Base-by-base conservation (phyloP, 2,888 invertebrate genomes). In the Drosophila vallismaia region DNA sequence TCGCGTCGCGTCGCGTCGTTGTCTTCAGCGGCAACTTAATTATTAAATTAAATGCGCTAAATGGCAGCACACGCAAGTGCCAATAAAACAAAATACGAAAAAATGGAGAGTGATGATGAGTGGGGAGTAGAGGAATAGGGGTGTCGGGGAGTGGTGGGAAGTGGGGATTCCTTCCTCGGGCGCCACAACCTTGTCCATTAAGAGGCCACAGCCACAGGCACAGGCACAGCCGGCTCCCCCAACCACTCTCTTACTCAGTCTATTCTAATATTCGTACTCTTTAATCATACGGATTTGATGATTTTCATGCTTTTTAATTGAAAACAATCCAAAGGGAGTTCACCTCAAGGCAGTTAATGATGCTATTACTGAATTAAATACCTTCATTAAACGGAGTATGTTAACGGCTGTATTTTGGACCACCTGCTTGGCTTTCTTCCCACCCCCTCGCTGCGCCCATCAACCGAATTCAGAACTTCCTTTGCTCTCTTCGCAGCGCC, bases 21-120 rank as follows among this genome's bases (percentile, higher is more conserved):
- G 77, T 74, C 83, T 82, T 72, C 80, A 83, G 77, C 86, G 73
- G 84, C 84, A 69, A 80, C 87, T 82, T 86, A 82, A 82, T 82
- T 82, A 82, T 82, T 86, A 86, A 84, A 82, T 82, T 86, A 82
- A 86, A 86, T 73, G 76, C 85, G 85, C 82, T 82, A 84, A 82
- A 84, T 86, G 85, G 82, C 76, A 82, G 82, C 82, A 78, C 85
- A 82, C 82, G 87, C 87, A 86, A 82, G 71, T 74, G 76, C 76
- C 76, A 84, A 77, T 57, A 75, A 71, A 75, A 71, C 63, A 76
- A 78, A 77, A 78, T 71, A 71, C 67, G 64, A 77, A 67, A 67
- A 53, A 68, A 53, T 46, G 12, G 33, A 55, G 54, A 55, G 54
- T 10, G 28, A 29, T 19, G 19, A 19, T 19, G 19, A 19, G 19